These are phyloP conservation scores for Peromyscus leucopus DNA, from an alignment of 2,113 vertebrate species.

Conservation along the genomic window DNA sequence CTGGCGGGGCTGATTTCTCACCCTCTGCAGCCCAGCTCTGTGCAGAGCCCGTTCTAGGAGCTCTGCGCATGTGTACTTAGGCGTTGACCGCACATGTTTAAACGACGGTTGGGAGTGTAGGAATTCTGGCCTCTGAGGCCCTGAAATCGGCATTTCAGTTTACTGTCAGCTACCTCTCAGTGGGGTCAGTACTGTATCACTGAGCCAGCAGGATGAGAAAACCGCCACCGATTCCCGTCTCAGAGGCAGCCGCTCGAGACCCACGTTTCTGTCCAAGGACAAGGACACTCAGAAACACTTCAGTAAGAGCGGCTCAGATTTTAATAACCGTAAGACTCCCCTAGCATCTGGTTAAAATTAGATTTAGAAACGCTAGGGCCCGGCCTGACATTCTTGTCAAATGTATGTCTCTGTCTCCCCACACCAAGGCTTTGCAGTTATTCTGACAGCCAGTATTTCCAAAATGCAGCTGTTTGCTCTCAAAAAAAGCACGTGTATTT, in stretches of 20 bases:
- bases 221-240: no score
- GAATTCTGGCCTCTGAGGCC: background rate
- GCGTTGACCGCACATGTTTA: background rate
- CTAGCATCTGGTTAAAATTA: background rate
- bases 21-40: background rate
- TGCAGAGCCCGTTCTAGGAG: background rate
- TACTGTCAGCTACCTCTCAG: no score
- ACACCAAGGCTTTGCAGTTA: background rate
- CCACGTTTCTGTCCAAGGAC: background rate
- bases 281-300: background rate
- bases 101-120: background rate
- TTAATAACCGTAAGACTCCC: background rate
- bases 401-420: no score
- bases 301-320: background rate
- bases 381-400: background rate
- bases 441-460: background rate
- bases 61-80: background rate
- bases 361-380: background rate
- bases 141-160: background rate
- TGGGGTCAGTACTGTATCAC: background rate
- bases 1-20: background rate
- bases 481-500: background rate
- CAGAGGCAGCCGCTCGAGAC: background rate
- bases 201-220: background rate
- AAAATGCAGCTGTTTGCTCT: background rate